Evolutionary conservation across 1,140 invertebrate species (phyloP), one percentile per base, ranked within the genome.

Genomic region (Dreissena polymorpha): DNA sequence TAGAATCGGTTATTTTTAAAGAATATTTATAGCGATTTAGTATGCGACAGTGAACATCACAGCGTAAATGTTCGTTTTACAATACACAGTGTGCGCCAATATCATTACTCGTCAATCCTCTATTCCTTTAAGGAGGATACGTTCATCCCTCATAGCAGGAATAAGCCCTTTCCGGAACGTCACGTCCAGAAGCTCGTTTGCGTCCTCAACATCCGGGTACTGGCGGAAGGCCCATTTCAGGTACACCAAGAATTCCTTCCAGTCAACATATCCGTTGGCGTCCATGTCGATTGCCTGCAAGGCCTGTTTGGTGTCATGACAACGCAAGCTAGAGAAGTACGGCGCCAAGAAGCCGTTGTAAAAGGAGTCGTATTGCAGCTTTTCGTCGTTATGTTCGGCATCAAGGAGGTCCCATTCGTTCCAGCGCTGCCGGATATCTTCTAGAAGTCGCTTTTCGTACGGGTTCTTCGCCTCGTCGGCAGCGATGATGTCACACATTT

Each of bases 331-430:
- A 21, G 72, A 53, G 60, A 75, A 75, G 21, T 75, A 75, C n/a
- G 72, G 72, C 12, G 72, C 72, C 72, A 75, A 60, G 21, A 75
- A 75, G 10, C 53, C 72, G 27, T 75, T 75, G 72, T 75, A 75
- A 60, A 75, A 75, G 8, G 53, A 63, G 21, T 60, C 57, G 21
- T 60, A 75, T 18, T 75, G 21, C 16, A 75, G 23, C 13, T 60
- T 60, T 16, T 75, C 29, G 27, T 75, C 55, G 27, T 50, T 29
- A 49, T 75, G 21, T 25, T n/a, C 72, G 49, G 55, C 39, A 13
- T 75, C 72, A 16, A 60, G 23, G 18, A 60, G n/a, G 39, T 60
- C 72, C 72, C 72, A 75, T 39, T 60, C 57, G 13, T 75, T 57
- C 72, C 72, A 75, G 10, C 55, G 39, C 21, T 39, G 10, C n/a